Evolutionary conservation across 2,797 vertebrate species (phyloP).

Genomic region (Parauchenoglanis punctatus): DNA sequence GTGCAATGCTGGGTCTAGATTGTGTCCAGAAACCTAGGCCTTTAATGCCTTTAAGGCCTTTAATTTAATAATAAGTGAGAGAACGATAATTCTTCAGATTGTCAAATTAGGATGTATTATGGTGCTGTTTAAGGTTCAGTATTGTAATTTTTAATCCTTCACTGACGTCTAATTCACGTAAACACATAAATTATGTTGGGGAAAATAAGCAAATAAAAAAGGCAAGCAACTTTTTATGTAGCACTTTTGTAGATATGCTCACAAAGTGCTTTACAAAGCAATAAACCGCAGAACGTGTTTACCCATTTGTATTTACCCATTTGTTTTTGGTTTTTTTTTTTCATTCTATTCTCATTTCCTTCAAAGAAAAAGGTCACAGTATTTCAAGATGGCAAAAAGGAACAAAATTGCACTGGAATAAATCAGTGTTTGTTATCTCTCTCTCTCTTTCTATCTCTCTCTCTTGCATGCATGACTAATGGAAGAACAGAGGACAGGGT

Average conservation of each 20-base stretch:
- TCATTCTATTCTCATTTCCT: slow-evolving; percentile 16
- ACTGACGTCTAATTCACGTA: background rate
- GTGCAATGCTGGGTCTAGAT: background rate
- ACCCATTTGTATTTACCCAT: background rate
- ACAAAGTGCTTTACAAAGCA: background rate
- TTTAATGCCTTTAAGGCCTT: background rate
- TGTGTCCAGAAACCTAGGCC: background rate
- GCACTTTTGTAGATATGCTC: background rate
- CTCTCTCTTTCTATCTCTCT: slow-evolving; percentile 12
- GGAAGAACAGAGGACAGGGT: slow-evolving; percentile 49
- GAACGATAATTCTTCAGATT: background rate
- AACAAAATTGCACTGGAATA: slow-evolving; percentile 6
- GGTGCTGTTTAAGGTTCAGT: background rate
- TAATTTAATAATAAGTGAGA: background rate
- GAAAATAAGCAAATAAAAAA: background rate
- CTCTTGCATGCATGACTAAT: slow-evolving; percentile 40
- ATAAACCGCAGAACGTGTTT: background rate
- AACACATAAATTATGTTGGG: background rate
- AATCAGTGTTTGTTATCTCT: slow-evolving; percentile 13
- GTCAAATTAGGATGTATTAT: background rate
- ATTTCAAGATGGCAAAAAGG: slow-evolving; percentile 5
- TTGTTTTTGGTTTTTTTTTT: background rate
- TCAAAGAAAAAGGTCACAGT: slow-evolving; percentile 4
- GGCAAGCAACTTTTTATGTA: background rate
- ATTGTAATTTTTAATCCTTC: background rate